These are phyloP conservation scores for Lymantria monacha DNA, from an alignment of 2,888 invertebrate species.

Conservation along the genomic window DNA sequence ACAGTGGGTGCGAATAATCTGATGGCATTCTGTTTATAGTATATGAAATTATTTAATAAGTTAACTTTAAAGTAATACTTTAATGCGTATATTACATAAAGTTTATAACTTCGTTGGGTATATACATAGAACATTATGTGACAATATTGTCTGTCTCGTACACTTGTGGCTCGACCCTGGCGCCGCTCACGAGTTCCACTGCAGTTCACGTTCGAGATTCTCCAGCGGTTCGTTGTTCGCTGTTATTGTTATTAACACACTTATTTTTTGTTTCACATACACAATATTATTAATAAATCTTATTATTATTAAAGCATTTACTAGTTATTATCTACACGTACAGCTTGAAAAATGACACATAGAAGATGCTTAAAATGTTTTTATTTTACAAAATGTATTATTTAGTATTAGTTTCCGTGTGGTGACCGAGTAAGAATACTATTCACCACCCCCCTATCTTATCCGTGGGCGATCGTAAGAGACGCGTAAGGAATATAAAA, in stretches of 20 bases:
- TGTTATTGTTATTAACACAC: constrained; percentile 34
- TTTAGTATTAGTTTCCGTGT: too few relatives aligned
- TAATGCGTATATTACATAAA: not conserved
- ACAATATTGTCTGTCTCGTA: constrained; percentile 11
- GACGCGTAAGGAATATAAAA: too few relatives aligned
- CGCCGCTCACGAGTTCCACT: constrained; percentile 61
- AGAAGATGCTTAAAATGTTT: not conserved
- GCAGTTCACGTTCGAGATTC: constrained; percentile 76
- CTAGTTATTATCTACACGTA: not conserved
- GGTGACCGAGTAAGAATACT: too few relatives aligned
- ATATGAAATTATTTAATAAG: too few relatives aligned
- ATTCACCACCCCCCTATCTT: too few relatives aligned
- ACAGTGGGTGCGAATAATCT: too few relatives aligned
- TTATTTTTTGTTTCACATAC: constrained; percentile 16
- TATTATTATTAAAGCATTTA: not conserved
- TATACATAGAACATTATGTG: constrained; percentile 3
- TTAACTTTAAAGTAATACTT: too few relatives aligned
- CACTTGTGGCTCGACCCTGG: constrained; percentile 18
- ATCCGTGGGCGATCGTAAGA: too few relatives aligned
- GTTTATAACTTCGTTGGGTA: not conserved
- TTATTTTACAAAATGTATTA: not conserved
- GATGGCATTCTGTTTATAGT: too few relatives aligned
- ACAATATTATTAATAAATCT: constrained; percentile 4
- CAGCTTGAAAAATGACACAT: not conserved
- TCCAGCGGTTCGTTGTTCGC: constrained; percentile 80